Base-by-base conservation (phyloP, 2,113 vertebrate species). In the Girardinichthys multiradiatus region DNA sequence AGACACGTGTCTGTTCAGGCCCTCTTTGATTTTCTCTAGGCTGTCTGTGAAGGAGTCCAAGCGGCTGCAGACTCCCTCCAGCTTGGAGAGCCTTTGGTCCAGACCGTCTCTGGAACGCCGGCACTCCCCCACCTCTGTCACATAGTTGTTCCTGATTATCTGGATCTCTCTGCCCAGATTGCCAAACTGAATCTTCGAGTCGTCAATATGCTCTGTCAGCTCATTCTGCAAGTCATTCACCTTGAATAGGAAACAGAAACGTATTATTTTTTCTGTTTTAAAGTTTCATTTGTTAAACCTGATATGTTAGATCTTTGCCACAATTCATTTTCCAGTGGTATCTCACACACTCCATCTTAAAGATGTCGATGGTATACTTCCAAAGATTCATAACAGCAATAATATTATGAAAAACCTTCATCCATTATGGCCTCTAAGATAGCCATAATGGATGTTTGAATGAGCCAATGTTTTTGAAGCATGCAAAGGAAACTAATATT, bases 11-110 rank as follows among this genome's bases (percentile, higher is more conserved):
- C 87, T 91, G 85, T 93, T 92, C 71, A 98, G 95, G 60, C 95
- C 95, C 9, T 96, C 94, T 0, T 94, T 96, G 64, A 98, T 94
- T 59, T 83, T 93, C 31, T 92, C 92, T 79, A 98, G 90, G 59
- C 91, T 94, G 2, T 93, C 92, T 0, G 95, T 94, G 33, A 97
- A 91, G 0, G 89, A 89, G 71, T 97, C 95, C 37, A 97, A 73
- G 63, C 94, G 94, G 48, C 93, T 91, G 27, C 96, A 97, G 37
- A 96, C 86, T 0, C 93, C 95, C 81, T 98, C 97, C 64, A 98
- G 91, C 71, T 95, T 95, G 64, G 93, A 91, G 57, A 98, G 33
- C 24, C 96, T 93, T 4, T 88, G 92, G 35, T 95, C 93, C 66
- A 98, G 89, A 2, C 93, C 91, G 0, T 94, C 91, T 30, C 80